A percentile compares a stretch with the other conserved stretches of the same genome.
Evolutionary conservation across 2,888 invertebrate genomes (phyloP).

Genomic region (Dichetophora obliterata): DNA sequence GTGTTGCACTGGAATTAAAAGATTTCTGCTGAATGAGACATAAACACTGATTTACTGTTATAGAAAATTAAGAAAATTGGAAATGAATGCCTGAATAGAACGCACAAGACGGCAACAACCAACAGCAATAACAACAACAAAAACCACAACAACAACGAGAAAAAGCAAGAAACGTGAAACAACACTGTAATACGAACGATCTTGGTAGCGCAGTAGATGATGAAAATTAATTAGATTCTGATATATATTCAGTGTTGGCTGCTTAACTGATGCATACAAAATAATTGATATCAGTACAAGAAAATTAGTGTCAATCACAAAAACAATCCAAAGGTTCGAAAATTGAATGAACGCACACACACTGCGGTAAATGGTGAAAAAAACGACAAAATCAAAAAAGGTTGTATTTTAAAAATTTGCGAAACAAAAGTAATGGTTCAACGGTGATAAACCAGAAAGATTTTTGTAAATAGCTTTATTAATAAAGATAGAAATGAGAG

Average conservation of each 20-base stretch:
- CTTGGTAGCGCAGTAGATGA: not conserved
- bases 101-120: not conserved
- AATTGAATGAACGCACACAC: too few species aligned
- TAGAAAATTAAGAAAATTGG: conserved; percentile 57
- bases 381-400: too few species aligned
- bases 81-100: conserved; percentile 2
- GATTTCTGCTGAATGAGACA: conserved; percentile 48
- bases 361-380: too few species aligned
- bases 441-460: too few species aligned
- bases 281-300: not conserved
- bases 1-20: conserved; percentile 51
- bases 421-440: too few species aligned
- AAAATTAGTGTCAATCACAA: not conserved
- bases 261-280: not conserved
- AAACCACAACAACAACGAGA: not conserved
- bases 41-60: conserved; percentile 62
- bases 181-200: not conserved
- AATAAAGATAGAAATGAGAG: too few species aligned
- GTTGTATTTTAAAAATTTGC: too few species aligned
- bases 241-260: not conserved
- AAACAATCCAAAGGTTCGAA: too few species aligned
- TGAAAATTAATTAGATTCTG: conserved; percentile 25
- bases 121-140: not conserved
- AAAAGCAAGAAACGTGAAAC: conserved; percentile 7
- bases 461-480: too few species aligned